phyloP scores from a whole-genome alignment of 92 coral and sea anemone species.

The Paragorgia papillata region DNA sequence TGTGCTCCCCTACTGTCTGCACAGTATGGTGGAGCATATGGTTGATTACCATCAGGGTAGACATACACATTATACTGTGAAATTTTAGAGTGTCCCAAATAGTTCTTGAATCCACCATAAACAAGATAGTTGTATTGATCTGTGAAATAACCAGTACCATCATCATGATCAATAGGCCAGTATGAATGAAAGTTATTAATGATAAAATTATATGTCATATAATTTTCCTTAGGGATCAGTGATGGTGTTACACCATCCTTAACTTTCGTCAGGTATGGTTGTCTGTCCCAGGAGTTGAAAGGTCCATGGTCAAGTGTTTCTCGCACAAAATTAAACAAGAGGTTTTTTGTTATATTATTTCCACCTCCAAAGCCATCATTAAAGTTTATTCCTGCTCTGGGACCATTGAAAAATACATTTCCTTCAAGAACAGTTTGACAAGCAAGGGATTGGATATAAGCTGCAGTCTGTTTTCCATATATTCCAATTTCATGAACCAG shows the following conservation, averaged over 20 bases:
- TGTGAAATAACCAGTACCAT: conserved; percentile 38
- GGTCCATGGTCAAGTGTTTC: conserved; percentile 45
- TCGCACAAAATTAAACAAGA: conserved; percentile 40
- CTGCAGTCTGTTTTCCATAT: conserved; percentile 46
- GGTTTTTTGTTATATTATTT: conserved; percentile 28
- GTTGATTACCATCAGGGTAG: conserved; percentile 43
- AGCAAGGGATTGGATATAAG: conserved; percentile 26
- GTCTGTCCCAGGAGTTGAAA: conserved; percentile 47
- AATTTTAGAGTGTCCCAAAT: conserved; percentile 37
- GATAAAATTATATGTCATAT: conserved; percentile 40
- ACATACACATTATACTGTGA: conserved; percentile 38
- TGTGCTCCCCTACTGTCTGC: conserved; percentile 16
- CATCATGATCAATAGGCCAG: conserved; percentile 47
- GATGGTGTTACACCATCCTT: conserved; percentile 26
- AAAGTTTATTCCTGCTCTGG: conserved; percentile 38
- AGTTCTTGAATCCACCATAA: conserved; percentile 42
- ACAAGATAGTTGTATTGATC: conserved; percentile 41
- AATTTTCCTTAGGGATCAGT: conserved; percentile 27
- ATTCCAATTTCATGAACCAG: conserved; percentile 42
- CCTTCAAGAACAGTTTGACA: conserved; percentile 30
- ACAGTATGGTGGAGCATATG: conserved; percentile 23
- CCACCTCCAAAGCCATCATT: conserved; percentile 45
- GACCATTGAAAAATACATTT: conserved; percentile 43
- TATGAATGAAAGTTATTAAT: conserved; percentile 33
- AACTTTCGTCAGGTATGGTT: conserved; percentile 41